Evolutionary conservation across 64 coral and sea anemone genomes (phyloP).

Genomic region (Dendronephthya gigantea): DNA sequence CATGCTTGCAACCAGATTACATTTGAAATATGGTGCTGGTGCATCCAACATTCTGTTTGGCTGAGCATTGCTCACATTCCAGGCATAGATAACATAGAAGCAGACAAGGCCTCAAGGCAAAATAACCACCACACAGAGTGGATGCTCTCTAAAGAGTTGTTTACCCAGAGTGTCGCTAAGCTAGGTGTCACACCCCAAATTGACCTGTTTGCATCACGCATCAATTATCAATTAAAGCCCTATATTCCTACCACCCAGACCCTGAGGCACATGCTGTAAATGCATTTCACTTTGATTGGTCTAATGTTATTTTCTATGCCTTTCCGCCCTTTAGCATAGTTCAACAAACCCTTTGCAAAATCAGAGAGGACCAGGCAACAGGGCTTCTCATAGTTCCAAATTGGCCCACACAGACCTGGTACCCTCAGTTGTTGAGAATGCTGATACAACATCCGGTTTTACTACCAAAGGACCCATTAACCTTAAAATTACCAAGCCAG

Average conservation of each 20-base stretch:
- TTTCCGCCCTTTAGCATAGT: slow-evolving; percentile 18
- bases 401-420: slow-evolving; percentile 44
- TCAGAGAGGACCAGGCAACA: slow-evolving; percentile 11
- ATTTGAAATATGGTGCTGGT: not conserved
- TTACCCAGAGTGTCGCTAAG: not conserved
- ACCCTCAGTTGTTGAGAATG: slow-evolving; percentile 9
- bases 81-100: not conserved
- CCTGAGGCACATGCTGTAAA: too few species aligned
- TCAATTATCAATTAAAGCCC: not conserved
- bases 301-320: not conserved
- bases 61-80: not conserved
- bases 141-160: not conserved
- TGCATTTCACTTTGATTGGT: too few species aligned
- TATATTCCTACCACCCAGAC: not conserved
- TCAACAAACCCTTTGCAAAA: slow-evolving; percentile 11
- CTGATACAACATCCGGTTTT: slow-evolving; percentile 33
- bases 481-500: slow-evolving; percentile 12
- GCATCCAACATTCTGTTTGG: not conserved
- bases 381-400: slow-evolving; percentile 24
- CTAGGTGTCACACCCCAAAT: not conserved
- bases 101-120: slow-evolving; percentile 18
- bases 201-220: not conserved
- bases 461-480: slow-evolving; percentile 12
- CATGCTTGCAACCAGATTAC: too few species aligned
- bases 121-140: slow-evolving; percentile 7